Evolutionary conservation across 2,113 vertebrate species (phyloP), one percentile per base, ranked within the genome.

Genomic region (Halichoeres trimaculatus): DNA sequence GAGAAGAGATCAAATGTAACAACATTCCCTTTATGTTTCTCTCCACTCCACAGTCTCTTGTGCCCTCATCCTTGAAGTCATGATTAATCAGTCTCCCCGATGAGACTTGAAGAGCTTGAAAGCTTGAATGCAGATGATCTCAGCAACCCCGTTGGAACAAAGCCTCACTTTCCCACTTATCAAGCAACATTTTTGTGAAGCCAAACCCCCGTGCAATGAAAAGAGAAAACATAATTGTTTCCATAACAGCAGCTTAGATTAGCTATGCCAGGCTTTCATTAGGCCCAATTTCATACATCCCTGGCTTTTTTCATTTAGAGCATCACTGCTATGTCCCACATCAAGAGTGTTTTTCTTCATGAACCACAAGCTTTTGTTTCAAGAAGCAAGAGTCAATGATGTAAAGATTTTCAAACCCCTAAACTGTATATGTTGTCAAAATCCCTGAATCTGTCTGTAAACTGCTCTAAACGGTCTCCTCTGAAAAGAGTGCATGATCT

Each of bases 1-100:
- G 34, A 69, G 47, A n/a, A 79, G 19, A 36, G 43, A 69, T 72
- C 48, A 55, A 73, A 78, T 73, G 23, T 43, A 68, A 68, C 45
- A 76, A 40, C 58, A 61, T 54, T 53, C 19, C 17, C 36, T 79
- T 66, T 45, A 45, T 55, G 75, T 61, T 72, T 50, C n/a, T 40
- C 35, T 24, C 80, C 57, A 48, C 68, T 60, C 35, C 40, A 13
- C 16, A 36, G 20, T 11, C 34, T 69, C 24, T 16, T 62, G 59
- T 66, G 51, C 10, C 43, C 23, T 45, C 56, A 65, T 66, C 36
- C 69, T 34, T 66, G 43, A 76, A 66, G 54, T 69, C 30, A 52
- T 70, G 45, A 60, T 77, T 57, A 73, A 53, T 73, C 41, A 65
- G 40, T 24, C 16, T 43, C 17, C 8, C n/a, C 47, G 22, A n/a